A percentile compares a stretch with the other conserved stretches of the same genome.
phyloP scores from a whole-genome alignment of 2,797 vertebrate species.

The Fistularia tabacaria region DNA sequence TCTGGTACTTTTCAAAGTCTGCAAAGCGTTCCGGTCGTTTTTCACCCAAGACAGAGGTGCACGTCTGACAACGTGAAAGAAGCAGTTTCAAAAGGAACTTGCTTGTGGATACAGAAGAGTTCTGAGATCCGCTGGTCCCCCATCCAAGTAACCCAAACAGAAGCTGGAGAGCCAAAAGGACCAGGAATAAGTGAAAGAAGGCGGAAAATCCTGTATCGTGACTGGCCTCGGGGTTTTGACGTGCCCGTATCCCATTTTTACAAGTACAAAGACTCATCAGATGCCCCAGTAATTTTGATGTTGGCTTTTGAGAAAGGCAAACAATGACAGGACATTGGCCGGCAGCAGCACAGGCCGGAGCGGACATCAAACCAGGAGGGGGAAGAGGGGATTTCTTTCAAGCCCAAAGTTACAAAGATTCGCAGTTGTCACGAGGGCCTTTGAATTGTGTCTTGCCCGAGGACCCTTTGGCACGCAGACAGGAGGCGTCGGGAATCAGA shows the following conservation, averaged over 20 bases:
- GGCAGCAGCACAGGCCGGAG: too few relatives aligned
- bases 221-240: constrained; percentile 35
- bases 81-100: constrained; percentile 28
- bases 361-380: too few relatives aligned
- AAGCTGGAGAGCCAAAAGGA: constrained; percentile 27
- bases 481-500: too few relatives aligned
- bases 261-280: constrained; percentile 54
- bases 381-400: constrained; percentile 30
- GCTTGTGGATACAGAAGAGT: constrained; percentile 38
- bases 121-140: constrained; percentile 19
- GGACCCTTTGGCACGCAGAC: too few relatives aligned
- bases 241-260: constrained; percentile 30
- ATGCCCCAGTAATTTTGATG: constrained; percentile 46
- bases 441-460: too few relatives aligned
- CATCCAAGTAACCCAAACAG: constrained; percentile 19
- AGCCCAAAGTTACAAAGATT: constrained; percentile 22
- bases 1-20: constrained; percentile 26
- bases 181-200: constrained; percentile 34
- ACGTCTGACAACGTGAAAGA: constrained; percentile 34
- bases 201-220: constrained; percentile 38
- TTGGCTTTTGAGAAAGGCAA: constrained; percentile 33
- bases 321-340: too few relatives aligned
- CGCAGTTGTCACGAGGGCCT: too few relatives aligned
- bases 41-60: not conserved
- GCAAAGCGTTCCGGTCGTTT: constrained; percentile 16